A percentile compares a stretch with the other conserved stretches of the same genome.
Conservation (phyloP, 1,140 invertebrate genomes). For the Drosophila melanica region DNA sequence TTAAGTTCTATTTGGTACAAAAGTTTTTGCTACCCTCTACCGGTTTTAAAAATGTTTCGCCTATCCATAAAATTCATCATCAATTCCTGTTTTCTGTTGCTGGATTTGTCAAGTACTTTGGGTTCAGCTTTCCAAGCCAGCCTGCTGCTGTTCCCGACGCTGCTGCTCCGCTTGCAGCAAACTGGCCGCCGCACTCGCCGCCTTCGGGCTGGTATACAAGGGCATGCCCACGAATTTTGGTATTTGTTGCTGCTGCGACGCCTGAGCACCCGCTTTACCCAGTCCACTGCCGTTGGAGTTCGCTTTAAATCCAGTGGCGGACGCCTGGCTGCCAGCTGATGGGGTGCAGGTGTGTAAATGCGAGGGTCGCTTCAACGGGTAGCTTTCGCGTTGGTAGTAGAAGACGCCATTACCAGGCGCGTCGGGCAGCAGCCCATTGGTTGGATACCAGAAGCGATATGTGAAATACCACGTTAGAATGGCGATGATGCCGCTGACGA, state of each 20-base stretch:
- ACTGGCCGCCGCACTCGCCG: conserved; percentile 53
- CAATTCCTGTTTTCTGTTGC: conserved; percentile 58
- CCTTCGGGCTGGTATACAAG: conserved; percentile 85
- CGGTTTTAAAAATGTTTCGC: conserved; percentile 17
- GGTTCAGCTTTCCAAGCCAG: conserved; percentile 48
- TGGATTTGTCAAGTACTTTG: neutral
- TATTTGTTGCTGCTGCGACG: conserved; percentile 51
- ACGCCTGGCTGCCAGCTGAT: conserved; percentile 1
- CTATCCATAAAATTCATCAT: conserved; percentile 36
- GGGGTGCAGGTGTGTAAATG: conserved; percentile 51
- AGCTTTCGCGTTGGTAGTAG: conserved; percentile 87
- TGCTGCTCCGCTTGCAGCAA: conserved; percentile 46
- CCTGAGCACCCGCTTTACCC: conserved; percentile 10
- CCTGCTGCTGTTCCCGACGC: conserved; percentile 36
- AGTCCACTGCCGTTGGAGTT: conserved; percentile 51
- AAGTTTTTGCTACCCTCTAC: conserved; percentile 32
- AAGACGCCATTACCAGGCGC: conserved; percentile 92
- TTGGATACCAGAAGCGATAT: conserved; percentile 92
- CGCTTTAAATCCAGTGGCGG: conserved; percentile 16
- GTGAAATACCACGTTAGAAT: conserved; percentile 96
- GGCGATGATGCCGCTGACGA: conserved; percentile 93
- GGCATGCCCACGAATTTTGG: conserved; percentile 92
- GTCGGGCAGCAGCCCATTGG: conserved; percentile 87
- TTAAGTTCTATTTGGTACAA: conserved; percentile 41
- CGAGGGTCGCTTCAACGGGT: conserved; percentile 64